Base-by-base conservation (phyloP, 1,140 invertebrate species). In the Kradibia gibbosae region DNA sequence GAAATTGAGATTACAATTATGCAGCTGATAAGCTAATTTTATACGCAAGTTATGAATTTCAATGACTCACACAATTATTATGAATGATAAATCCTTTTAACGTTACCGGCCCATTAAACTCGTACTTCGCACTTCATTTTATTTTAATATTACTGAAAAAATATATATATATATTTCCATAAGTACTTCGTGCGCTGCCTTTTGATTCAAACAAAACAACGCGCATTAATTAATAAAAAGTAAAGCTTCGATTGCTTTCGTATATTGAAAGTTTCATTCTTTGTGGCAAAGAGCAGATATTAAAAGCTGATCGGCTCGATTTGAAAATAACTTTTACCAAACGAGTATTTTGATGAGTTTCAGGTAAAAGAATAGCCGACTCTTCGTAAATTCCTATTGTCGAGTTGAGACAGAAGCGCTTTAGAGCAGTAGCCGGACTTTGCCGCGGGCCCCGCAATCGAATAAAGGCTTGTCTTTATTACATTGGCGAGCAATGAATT, bases 31-130 rank as follows among this genome's bases (percentile, higher is more conserved):
- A n/a, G n/a, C n/a, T n/a, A n/a, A n/a, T n/a, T n/a, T n/a, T n/a
- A n/a, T n/a, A n/a, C n/a, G n/a, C n/a, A n/a, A n/a, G n/a, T 34
- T 1, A 42, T 57, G 31, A 48, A 72, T 67, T 79, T 50, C 71
- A 65, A 65, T 79, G 77, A 55, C 71, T 71, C 77, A 71, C 65
- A 79, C 34, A 79, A 31, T 42, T 53, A 45, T 45, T 45, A 45
- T 45, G 13, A 45, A 3, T 31, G n/a, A 57, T n/a, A 25, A 57
- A 57, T 57, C 22, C 17, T 57, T 57, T 57, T 57, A 25, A 13
- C 22, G n/a, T 57, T 57, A 8, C 8, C n/a, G 15, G 8, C n/a
- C 4, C 15, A 22, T 57, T 57, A 20, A 57, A 31, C 57, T 13
- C 15, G 10, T 20, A 4, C 22, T 17, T 53, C 50, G 50, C 13